phyloP scores from a whole-genome alignment of 2,888 invertebrate genomes.

The Smittia aterrima region DNA sequence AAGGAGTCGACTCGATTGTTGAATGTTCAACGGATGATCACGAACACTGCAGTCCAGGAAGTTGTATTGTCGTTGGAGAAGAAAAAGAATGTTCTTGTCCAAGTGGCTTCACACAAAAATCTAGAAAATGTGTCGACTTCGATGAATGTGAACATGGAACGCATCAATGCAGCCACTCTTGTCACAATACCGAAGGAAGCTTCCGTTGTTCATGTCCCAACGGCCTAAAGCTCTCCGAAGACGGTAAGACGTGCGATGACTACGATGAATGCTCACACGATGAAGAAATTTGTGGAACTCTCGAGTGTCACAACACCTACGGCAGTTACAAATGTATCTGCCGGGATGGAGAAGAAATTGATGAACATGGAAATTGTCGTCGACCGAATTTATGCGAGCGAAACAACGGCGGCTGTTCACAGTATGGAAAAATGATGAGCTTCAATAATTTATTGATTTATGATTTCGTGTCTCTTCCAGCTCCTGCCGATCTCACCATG shows the following conservation, averaged over 20 bases:
- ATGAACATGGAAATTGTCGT: conserved; percentile 45
- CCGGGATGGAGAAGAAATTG: conserved; percentile 54
- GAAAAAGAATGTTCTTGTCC: conserved; percentile 56
- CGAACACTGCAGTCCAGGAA: conserved; percentile 50
- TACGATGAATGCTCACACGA: conserved; percentile 56
- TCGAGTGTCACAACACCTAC: conserved; percentile 54
- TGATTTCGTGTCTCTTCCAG: not conserved
- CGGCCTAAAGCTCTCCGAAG: conserved; percentile 48
- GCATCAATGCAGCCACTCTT: conserved; percentile 58
- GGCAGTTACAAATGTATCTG: conserved; percentile 59
- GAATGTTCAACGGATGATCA: conserved; percentile 44
- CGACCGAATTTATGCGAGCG: conserved; percentile 53
- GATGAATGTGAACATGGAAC: conserved; percentile 55
- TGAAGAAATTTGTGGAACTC: conserved; percentile 47
- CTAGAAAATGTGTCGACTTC: conserved; percentile 53
- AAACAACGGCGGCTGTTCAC: conserved; percentile 58
- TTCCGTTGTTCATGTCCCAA: conserved; percentile 57
- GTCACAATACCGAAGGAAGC: conserved; percentile 56
- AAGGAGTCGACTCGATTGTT: conserved; percentile 40
- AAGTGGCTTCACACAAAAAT: conserved; percentile 49
- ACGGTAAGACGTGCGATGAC: conserved; percentile 50
- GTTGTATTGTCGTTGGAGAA: conserved; percentile 48
- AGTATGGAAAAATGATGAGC: conserved; percentile 44
- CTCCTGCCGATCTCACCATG: conserved; percentile 43
- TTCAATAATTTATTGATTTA: not conserved